Evolutionary conservation across 1,140 invertebrate species (phyloP), one percentile per base, ranked within the genome.

Genomic region (Penaeus vannamei): DNA sequence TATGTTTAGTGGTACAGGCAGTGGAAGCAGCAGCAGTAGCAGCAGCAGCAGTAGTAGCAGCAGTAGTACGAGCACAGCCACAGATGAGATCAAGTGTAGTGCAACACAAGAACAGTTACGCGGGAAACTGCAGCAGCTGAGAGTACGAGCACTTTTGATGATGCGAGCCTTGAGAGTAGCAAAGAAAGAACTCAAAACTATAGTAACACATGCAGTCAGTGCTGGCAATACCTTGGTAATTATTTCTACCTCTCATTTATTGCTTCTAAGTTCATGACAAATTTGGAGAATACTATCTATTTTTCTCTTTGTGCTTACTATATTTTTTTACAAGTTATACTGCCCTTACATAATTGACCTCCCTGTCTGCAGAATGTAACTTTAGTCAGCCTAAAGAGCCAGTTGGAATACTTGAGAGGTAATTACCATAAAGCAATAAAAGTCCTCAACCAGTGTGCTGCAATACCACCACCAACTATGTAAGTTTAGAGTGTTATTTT

Each of bases 361-460:
- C 90, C 85, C 86, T 90, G 92, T 92, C 93, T 94, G 91, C 92
- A 95, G 95, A 94, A 94, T 92, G 92, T 94, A 84, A 93, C 95
- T n/a, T 94, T 94, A 14, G 93, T 96, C 62, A 95, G 95, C 92
- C 92, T 96, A 26, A 95, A 95, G 92, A 95, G 95, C 53, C 95
- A 96, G 93, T 93, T 96, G 81, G 95, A 96, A 92, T 96, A 96
- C 92, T 92, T 96, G 22, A 92, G 94, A 91, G 95, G 95, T 4
- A 96, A 96, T 93, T 94, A 94, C 90, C 93, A 94, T 83, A 96
- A 96, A 92, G 94, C 96, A 2, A 93, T 96, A 22, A 95, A 95
- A 92, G 93, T 96, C 82, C 92, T 97, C 20, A 95, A 94, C 91
- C 84, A 91, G 72, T 90, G 91, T 86, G 87, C 87, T 36, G 90